phyloP scores from a whole-genome alignment of 2,888 invertebrate genomes.

The Cremastinae sp. region DNA sequence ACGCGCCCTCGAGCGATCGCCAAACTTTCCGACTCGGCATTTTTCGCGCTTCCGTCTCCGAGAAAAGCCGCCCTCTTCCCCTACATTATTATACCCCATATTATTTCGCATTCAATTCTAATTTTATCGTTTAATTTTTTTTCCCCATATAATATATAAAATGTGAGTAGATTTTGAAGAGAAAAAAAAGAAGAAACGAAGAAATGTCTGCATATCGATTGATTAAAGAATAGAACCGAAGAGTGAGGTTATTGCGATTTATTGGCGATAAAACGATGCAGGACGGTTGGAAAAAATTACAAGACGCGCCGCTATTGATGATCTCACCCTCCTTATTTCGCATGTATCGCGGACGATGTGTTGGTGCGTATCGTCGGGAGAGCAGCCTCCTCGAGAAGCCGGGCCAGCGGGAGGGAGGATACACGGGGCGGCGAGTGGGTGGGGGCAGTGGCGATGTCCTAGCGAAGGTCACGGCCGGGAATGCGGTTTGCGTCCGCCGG shows the following conservation, averaged over 20 bases:
- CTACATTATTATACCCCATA: too few species aligned
- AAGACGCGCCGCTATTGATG: background rate
- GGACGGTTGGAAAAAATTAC: too few species aligned
- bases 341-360: conserved; percentile 37
- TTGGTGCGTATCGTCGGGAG: conserved; percentile 23
- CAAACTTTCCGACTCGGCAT: conserved; percentile 7
- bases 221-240: too few species aligned
- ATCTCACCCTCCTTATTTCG: background rate
- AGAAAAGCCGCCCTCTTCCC: too few species aligned
- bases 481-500: conserved; percentile 79
- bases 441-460: conserved; percentile 80
- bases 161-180: too few species aligned
- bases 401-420: conserved; percentile 49
- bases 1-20: conserved; percentile 37
- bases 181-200: too few species aligned
- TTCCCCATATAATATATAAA: too few species aligned
- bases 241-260: too few species aligned
- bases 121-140: too few species aligned
- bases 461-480: conserved; percentile 81
- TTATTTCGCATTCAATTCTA: too few species aligned
- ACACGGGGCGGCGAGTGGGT: conserved; percentile 70
- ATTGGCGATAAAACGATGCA: too few species aligned
- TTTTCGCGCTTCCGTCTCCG: background rate
- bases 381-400: conserved; percentile 41
- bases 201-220: too few species aligned